Evolutionary conservation across 2,888 invertebrate genomes (phyloP).

Genomic region (Danaus chrysippus): DNA sequence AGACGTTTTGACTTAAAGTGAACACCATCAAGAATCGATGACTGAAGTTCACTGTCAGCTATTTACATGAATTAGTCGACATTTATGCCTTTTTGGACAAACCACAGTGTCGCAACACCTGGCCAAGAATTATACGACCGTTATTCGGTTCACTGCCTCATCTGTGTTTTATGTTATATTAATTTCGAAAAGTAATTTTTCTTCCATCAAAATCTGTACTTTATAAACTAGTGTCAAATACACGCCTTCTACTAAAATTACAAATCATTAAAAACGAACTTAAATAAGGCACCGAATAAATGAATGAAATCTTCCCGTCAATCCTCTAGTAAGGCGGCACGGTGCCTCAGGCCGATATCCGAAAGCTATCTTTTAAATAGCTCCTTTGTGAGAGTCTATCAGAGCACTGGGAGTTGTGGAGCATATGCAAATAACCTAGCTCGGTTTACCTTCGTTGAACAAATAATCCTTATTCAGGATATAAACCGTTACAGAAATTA

Average conservation of each 20-base stretch:
- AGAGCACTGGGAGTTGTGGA: slow-evolving; percentile 37
- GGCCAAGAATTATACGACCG: slow-evolving; percentile 72
- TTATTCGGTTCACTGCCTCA: slow-evolving; percentile 66
- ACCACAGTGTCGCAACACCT: slow-evolving; percentile 67
- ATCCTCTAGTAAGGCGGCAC: slow-evolving; percentile 40
- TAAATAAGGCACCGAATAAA: not conserved
- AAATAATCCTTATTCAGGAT: not conserved
- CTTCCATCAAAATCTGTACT: too few species aligned
- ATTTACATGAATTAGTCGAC: slow-evolving; percentile 76
- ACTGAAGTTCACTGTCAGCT: slow-evolving; percentile 49
- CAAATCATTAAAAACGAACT: not conserved
- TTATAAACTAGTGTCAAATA: not conserved
- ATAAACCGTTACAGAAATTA: not conserved
- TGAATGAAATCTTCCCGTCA: slow-evolving; percentile 27
- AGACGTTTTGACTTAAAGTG: not conserved
- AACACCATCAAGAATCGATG: slow-evolving; percentile 50
- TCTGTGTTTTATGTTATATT: slow-evolving; percentile 34
- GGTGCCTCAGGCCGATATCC: slow-evolving; percentile 40
- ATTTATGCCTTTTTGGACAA: slow-evolving; percentile 71
- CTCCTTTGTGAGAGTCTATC: slow-evolving; percentile 53
- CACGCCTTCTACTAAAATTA: not conserved
- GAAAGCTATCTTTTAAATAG: slow-evolving; percentile 54
- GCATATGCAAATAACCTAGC: slow-evolving; percentile 25
- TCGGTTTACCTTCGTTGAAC: not conserved
- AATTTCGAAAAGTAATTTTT: slow-evolving; percentile 11